Base-by-base conservation (phyloP, 1,140 invertebrate species). In the Plectrocnemia conspersa region DNA sequence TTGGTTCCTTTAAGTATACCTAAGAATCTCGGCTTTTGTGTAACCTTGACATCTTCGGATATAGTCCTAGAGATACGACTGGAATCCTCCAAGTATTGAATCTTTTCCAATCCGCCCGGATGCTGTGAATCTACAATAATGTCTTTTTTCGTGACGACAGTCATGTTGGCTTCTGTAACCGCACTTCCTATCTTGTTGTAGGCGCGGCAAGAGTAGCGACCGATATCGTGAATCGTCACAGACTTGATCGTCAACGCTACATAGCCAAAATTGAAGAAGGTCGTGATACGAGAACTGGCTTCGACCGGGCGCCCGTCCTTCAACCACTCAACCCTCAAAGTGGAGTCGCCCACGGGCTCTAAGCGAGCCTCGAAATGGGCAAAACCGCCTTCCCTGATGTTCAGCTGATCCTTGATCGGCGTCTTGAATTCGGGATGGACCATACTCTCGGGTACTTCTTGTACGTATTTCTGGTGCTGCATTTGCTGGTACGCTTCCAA, bases 231-330 rank as follows among this genome's bases (percentile, higher is more conserved):
- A 22, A 88, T 78, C 10, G 89, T 89, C 7, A 97, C 86, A 58
- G 91, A 89, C 67, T 97, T 94, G 52, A 99, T 93, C 11, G 94
- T 97, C 40, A 99, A 70, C 0, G 95, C 95, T 55, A 97, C 92
- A 66, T 96, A 96, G 38, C 94, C 94, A 69, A 97, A 97, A 67
- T 97, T 96, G 69, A 93, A 94, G 78, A 95, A 95, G 24, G 88
- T 89, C 54, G 92, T 95, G 45, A 92, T 95, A 69, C 93, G 82
- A 25, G 91, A 93, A 76, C 90, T 93, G 25, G 91, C 91, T 81
- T 93, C 89, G 53, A 95, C 82, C 21, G 88, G 84, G 61, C 82
- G 82, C 52, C 91, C 93, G 75, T 98, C 91, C 67, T 96, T 96
- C 36, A 93, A 82, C 95, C 95, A 98, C 76, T 97, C 93, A 7